phyloP scores from a whole-genome alignment of 23 tunicate species.

The Clavelina lepadiformis region DNA sequence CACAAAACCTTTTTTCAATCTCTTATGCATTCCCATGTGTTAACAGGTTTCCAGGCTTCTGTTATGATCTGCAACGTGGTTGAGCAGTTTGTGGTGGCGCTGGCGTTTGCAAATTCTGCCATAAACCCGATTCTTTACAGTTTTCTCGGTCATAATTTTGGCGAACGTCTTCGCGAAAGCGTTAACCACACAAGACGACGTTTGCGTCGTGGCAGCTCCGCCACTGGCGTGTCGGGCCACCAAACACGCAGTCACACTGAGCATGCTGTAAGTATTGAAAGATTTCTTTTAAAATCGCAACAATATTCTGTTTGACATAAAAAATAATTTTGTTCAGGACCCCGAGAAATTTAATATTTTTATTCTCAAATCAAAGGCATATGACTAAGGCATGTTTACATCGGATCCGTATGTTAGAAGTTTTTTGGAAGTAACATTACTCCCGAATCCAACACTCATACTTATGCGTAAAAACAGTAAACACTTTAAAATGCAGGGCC shows the following conservation, averaged over 20 bases:
- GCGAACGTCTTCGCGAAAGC: conserved; percentile 56
- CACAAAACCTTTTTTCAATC: too few relatives aligned
- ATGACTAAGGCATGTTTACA: too few relatives aligned
- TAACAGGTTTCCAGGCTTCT: conserved; percentile 40
- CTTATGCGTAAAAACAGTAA: too few relatives aligned
- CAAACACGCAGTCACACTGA: neutral
- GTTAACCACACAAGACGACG: conserved; percentile 29
- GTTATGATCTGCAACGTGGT: conserved; percentile 41
- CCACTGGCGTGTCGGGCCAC: neutral
- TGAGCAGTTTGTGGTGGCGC: conserved; percentile 59
- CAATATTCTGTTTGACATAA: too few relatives aligned
- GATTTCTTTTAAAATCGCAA: neutral
- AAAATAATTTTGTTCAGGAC: too few relatives aligned
- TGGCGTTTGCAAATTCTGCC: conserved; percentile 79
- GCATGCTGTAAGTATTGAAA: neutral
- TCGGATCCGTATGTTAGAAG: too few relatives aligned
- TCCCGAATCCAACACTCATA: too few relatives aligned
- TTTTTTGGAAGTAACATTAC: too few relatives aligned
- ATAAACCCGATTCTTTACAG: conserved; percentile 86
- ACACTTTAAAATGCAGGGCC: too few relatives aligned
- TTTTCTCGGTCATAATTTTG: conserved; percentile 79
- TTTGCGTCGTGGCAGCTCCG: neutral
- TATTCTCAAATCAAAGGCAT: too few relatives aligned
- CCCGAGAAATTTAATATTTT: too few relatives aligned
- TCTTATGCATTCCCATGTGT: too few relatives aligned